Percentiles rank a stretch among this genome's conserved stretches.
These are phyloP conservation scores for Rotaria sp. DNA, from an alignment of 2,888 invertebrate species.

Conservation along the genomic window DNA sequence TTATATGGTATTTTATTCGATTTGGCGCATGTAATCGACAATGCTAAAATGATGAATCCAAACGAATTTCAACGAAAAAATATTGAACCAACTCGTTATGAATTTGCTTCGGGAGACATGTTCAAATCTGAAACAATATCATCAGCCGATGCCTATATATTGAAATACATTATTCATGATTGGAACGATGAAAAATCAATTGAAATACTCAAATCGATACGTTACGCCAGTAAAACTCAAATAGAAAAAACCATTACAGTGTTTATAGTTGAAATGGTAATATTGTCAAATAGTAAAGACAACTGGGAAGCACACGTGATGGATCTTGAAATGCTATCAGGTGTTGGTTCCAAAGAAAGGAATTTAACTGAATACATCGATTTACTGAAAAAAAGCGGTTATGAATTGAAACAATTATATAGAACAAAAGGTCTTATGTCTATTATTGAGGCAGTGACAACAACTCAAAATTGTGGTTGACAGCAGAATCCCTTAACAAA, in stretches of 20 bases:
- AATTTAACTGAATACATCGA: background rate
- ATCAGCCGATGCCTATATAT: background rate
- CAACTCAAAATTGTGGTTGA: background rate
- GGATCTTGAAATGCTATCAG: background rate
- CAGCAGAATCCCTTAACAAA: too few relatives aligned
- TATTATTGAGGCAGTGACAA: background rate
- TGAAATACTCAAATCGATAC: background rate
- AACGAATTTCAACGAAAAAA: background rate
- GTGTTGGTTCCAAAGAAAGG: background rate
- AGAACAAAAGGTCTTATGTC: background rate
- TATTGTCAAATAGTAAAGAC: background rate
- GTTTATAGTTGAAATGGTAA: background rate
- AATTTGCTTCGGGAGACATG: background rate
- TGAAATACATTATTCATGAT: background rate
- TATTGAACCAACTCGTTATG: background rate
- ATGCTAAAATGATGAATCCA: background rate
- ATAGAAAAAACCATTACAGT: background rate
- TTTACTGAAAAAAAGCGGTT: background rate
- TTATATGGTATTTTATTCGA: background rate
- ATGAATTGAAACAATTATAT: conserved; percentile 6
- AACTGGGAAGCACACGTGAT: background rate
- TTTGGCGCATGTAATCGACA: background rate
- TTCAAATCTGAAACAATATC: background rate
- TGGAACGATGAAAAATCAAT: background rate
- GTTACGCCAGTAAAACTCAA: background rate